Percentiles rank a stretch among this genome's conserved stretches.
Conservation (phyloP, 2,888 invertebrate species). For the Ormyrus thymus region DNA sequence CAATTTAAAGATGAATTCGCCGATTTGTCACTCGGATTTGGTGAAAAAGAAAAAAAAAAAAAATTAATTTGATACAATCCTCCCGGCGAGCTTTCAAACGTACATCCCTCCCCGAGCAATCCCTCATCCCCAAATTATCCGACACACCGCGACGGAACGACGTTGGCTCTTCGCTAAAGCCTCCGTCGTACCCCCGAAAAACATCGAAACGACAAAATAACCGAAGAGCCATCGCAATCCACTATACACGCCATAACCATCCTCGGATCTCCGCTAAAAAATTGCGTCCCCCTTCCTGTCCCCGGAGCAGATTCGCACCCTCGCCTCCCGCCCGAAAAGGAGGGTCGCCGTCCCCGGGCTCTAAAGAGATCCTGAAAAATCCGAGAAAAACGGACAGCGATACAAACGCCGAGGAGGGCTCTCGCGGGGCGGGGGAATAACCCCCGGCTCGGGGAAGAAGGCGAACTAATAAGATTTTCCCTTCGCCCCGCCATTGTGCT, state of each 20-base stretch:
- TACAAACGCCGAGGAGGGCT: not conserved
- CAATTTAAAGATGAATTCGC: too few species aligned
- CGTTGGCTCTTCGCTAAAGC: too few species aligned
- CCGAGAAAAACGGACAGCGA: constrained; percentile 6
- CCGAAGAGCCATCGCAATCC: constrained; percentile 33
- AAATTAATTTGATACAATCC: too few species aligned
- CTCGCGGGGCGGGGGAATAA: not conserved
- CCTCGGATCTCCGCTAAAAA: constrained; percentile 17
- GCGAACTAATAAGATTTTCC: constrained; percentile 48
- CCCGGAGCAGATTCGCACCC: constrained; percentile 42
- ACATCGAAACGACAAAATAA: not conserved
- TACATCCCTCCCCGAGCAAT: not conserved
- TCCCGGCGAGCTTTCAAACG: too few species aligned
- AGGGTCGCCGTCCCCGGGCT: constrained; percentile 5
- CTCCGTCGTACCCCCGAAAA: too few species aligned
- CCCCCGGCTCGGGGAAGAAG: not conserved
- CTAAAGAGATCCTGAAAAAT: constrained; percentile 31
- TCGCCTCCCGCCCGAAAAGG: constrained; percentile 11
- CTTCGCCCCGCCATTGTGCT: constrained; percentile 31
- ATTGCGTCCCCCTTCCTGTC: constrained; percentile 7
- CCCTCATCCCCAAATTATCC: not conserved
- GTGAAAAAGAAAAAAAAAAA: too few species aligned
- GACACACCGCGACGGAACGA: not conserved
- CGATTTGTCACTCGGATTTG: too few species aligned
- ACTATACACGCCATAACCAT: not conserved